Conservation (phyloP, 2,113 vertebrate genomes). For the Microtus oregoni region DNA sequence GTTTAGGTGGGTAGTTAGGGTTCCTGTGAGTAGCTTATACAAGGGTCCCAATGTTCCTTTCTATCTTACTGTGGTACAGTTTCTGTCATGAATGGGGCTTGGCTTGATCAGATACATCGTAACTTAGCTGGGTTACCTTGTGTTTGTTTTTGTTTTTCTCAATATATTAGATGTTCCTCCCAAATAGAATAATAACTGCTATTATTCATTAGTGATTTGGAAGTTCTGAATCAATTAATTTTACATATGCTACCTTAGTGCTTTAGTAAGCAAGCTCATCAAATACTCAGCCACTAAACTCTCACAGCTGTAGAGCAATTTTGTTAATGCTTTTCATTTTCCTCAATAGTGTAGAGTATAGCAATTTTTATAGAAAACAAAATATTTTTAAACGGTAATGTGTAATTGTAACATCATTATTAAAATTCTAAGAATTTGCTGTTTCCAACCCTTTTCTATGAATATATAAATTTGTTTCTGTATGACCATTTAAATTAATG, state of each 20-base stretch:
- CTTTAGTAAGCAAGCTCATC: not conserved
- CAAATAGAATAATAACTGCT: not conserved
- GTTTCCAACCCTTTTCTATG: not conserved
- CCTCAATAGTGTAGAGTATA: not conserved
- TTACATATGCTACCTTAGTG: not conserved
- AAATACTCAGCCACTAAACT: not conserved
- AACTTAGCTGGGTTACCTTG: not conserved
- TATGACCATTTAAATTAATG: slow-evolving; percentile 25
- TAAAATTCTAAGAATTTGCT: not conserved
- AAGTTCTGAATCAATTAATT: slow-evolving; percentile 38
- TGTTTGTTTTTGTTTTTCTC: not conserved
- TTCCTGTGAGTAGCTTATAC: not conserved
- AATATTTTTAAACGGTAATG: not conserved
- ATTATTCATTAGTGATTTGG: slow-evolving; percentile 17
- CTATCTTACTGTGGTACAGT: not conserved
- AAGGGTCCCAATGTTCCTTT: not conserved
- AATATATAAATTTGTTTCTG: not conserved
- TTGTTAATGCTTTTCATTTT: not conserved
- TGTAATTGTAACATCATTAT: not conserved
- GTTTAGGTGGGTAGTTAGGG: too few species aligned
- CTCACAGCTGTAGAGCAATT: not conserved
- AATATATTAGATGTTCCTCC: not conserved
- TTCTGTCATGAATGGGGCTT: not conserved
- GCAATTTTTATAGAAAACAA: not conserved
- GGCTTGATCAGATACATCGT: not conserved